Percentiles rank a stretch among this genome's conserved stretches.
These are phyloP conservation scores for Glyphotaelius pellucidus DNA, from an alignment of 2,888 invertebrate species.

Conservation along the genomic window DNA sequence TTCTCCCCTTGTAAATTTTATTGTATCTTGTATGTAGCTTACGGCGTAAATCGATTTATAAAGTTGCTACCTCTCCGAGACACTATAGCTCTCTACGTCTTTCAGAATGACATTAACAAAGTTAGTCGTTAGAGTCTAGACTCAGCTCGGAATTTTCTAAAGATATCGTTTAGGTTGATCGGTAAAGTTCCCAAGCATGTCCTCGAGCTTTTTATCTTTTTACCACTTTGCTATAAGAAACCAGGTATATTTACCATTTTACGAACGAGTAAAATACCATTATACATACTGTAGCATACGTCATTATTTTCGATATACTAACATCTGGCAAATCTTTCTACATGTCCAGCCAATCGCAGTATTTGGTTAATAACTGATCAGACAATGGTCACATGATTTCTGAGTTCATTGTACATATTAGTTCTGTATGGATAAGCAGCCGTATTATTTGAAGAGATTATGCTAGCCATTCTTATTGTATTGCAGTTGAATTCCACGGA, in stretches of 20 bases:
- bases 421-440: neutral
- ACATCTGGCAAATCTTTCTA: neutral
- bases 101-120: neutral
- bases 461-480: neutral
- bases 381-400: neutral
- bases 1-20: neutral
- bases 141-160: neutral
- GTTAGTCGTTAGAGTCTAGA: neutral
- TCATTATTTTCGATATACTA: no score
- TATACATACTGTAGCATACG: no score
- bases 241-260: neutral
- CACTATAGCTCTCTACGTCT: neutral
- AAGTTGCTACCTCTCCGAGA: neutral
- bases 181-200: neutral
- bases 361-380: neutral
- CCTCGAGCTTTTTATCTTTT: neutral
- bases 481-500: constrained; percentile 34
- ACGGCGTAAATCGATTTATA: neutral
- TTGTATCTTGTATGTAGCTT: neutral
- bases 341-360: neutral
- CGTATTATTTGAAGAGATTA: neutral
- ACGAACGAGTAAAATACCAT: no score
- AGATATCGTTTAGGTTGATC: neutral
- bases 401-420: neutral
- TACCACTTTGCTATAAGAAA: neutral